Evolutionary conservation across 2,797 vertebrate genomes (phyloP).

Genomic region (Brachymystax lenok): DNA sequence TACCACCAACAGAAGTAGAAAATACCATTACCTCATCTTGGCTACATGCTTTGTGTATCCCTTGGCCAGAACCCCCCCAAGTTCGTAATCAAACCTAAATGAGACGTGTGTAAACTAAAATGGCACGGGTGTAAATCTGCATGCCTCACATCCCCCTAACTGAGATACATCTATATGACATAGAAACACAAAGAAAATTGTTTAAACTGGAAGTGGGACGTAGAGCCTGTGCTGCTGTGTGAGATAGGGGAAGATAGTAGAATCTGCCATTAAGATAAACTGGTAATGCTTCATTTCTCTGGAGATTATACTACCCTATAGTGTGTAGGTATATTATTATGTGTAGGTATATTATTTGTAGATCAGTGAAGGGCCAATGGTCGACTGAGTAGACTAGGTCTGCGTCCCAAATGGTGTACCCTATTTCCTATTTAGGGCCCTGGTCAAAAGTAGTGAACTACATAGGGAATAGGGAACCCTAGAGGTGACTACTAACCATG

Average conservation of each 20-base stretch:
- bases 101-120: neutral
- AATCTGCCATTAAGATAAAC: constrained; percentile 28
- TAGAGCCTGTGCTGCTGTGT: neutral
- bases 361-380: no score
- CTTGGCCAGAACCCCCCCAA: neutral
- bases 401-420: no score
- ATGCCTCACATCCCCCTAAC: constrained; percentile 31
- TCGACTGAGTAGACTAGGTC: no score
- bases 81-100: neutral
- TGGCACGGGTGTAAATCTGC: constrained; percentile 18
- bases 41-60: neutral
- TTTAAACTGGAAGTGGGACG: neutral
- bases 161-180: constrained; percentile 34
- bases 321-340: no score
- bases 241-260: constrained; percentile 40
- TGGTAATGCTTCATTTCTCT: neutral
- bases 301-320: no score
- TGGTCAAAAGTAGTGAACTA: no score
- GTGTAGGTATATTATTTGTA: no score
- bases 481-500: constrained; percentile 81
- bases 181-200: constrained; percentile 2
- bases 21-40: constrained; percentile 15
- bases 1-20: neutral
- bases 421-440: no score
- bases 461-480: no score